Base-by-base conservation (phyloP, 2,113 vertebrate genomes). In the Corapipo altera region DNA sequence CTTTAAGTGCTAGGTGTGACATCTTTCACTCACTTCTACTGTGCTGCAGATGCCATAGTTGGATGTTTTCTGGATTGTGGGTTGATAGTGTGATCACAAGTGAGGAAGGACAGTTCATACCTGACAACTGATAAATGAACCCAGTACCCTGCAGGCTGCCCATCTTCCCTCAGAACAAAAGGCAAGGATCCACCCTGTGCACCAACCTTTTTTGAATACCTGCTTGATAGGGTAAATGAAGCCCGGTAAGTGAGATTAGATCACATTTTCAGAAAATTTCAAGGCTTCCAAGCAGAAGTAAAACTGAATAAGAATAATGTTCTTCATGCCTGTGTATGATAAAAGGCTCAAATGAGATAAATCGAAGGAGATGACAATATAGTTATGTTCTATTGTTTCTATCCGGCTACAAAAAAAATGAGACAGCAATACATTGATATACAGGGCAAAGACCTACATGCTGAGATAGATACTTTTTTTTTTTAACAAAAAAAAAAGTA, bases 401-500 rank as follows among this genome's bases (percentile, higher is more conserved):
- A 66, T 87, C 62, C 94, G 76, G 74, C 65, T 94, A 81, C 69
- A 91, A 94, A 94, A 82, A 76, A 71, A 81, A 71, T 75, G 73
- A 82, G 86, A 91, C 59, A 96, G 65, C 58, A 87, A 58, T 71
- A 80, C 33, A 66, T 23, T 77, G 64, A 80, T 78, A 70, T 69
- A 62, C 64, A 91, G 55, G 65, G 82, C 93, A 62, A 94, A 91
- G 91, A 65, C 28, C 91, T 93, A 74, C 91, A 83, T 70, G 52
- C 81, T 88, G 78, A 93, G 72, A 41, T 84, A 85, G 48, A 86
- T 51, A 41, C 18, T 18, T 93, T 92, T 57, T 48, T 86, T 89
- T 95, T 89, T 87, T 71, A 59, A 67, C n/a, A 43, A 23, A 69
- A 75, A 86, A 75, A 39, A 73, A 86, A 78, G n/a, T 75, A 93